A percentile compares a stretch with the other conserved stretches of the same genome.
Evolutionary conservation across 2,797 vertebrate genomes (phyloP).

Genomic region (Lacerta bilineata): DNA sequence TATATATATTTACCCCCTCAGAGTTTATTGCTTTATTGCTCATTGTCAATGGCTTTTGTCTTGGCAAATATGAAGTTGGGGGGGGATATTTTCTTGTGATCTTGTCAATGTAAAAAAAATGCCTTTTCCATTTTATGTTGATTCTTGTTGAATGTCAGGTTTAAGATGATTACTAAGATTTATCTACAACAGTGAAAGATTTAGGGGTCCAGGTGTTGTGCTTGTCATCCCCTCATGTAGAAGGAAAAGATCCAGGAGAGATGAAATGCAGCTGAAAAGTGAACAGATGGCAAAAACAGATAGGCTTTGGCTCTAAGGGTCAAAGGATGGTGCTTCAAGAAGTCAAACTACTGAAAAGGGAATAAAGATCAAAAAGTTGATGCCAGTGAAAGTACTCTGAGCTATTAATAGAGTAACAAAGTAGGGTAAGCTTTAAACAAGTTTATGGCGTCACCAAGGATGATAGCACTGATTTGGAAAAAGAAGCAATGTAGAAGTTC

Average conservation of each 20-base stretch:
- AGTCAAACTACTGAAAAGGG: neutral
- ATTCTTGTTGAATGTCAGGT: neutral
- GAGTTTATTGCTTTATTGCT: neutral
- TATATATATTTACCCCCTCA: neutral
- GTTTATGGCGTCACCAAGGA: neutral
- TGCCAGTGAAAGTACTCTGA: neutral
- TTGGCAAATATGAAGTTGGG: neutral
- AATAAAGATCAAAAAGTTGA: conserved; percentile 7
- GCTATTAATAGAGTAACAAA: neutral
- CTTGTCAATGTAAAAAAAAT: too few relatives aligned
- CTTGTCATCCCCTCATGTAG: neutral
- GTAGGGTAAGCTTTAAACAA: neutral
- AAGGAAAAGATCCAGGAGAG: conserved; percentile 8
- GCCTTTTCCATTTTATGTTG: too few relatives aligned
- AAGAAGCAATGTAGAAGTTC: neutral
- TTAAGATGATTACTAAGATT: neutral
- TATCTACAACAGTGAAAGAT: neutral
- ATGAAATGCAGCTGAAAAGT: conserved; percentile 9
- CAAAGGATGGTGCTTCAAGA: conserved; percentile 2
- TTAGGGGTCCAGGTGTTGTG: neutral
- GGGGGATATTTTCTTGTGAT: neutral
- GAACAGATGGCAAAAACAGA: conserved; percentile 13
- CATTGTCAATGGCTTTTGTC: neutral
- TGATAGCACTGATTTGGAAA: neutral
- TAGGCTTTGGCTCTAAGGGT: neutral